Evolutionary conservation across 2,888 invertebrate genomes (phyloP).

Genomic region (Clostera curtula): DNA sequence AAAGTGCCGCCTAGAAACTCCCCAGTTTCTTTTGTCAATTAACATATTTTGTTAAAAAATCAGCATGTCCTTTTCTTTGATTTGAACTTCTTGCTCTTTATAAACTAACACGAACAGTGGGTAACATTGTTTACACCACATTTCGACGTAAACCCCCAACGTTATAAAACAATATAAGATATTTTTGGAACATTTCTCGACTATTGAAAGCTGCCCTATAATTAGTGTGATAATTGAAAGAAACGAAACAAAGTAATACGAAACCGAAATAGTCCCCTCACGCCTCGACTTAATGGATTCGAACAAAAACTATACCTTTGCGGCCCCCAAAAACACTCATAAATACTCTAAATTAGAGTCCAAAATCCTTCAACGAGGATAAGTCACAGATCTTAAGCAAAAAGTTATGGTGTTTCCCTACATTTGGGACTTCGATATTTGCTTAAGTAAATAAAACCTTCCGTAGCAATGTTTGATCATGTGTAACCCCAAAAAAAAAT

Average conservation of each 20-base stretch:
- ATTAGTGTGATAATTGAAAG: slow-evolving; percentile 25
- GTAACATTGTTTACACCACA: too few relatives aligned
- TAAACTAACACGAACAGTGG: too few relatives aligned
- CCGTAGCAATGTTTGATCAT: slow-evolving; percentile 19
- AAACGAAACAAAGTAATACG: slow-evolving; percentile 26
- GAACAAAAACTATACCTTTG: slow-evolving; percentile 23
- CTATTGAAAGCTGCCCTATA: slow-evolving; percentile 10
- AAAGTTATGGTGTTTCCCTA: slow-evolving; percentile 20
- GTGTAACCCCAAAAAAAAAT: slow-evolving; percentile 8
- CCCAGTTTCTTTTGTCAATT: too few relatives aligned
- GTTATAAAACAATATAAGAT: too few relatives aligned
- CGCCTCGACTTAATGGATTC: slow-evolving; percentile 29
- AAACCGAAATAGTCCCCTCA: slow-evolving; percentile 36
- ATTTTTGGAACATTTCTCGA: slow-evolving; percentile 1
- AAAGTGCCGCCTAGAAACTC: too few relatives aligned
- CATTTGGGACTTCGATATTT: slow-evolving; percentile 18
- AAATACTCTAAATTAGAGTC: fast-evolving
- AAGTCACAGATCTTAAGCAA: slow-evolving; percentile 9
- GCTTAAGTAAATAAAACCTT: slow-evolving; percentile 23
- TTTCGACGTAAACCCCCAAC: too few relatives aligned
- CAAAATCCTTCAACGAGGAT: not conserved
- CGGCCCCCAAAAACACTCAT: slow-evolving; percentile 2
- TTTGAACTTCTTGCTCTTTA: too few relatives aligned
- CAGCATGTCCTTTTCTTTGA: too few relatives aligned
- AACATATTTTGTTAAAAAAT: too few relatives aligned